These are phyloP conservation scores for Mus spicilegus DNA, from an alignment of 2,113 vertebrate species.

Conservation along the genomic window DNA sequence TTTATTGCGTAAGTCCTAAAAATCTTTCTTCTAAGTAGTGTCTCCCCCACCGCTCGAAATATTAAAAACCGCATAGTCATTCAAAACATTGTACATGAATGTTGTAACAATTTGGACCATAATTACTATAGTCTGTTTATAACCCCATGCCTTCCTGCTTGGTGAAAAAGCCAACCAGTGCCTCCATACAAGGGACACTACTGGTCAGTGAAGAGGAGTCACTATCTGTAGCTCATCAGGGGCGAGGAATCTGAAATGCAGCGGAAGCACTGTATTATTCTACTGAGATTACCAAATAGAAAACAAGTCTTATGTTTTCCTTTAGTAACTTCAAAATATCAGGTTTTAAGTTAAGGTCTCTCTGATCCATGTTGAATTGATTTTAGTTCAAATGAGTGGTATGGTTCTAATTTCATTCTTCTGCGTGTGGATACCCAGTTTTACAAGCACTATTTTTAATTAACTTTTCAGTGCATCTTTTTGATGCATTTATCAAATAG, in stretches of 20 bases:
- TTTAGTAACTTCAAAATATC: background rate
- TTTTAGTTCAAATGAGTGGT: background rate
- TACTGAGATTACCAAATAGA: background rate
- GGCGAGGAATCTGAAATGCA: background rate
- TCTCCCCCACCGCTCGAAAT: background rate
- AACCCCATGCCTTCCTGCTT: background rate
- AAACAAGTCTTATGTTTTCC: background rate
- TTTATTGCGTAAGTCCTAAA: background rate
- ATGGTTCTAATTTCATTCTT: background rate
- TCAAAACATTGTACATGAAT: background rate
- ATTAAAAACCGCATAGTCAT: background rate
- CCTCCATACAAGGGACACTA: background rate
- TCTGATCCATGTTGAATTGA: background rate
- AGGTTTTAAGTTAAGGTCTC: background rate
- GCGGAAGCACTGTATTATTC: background rate
- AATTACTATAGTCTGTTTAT: slow-evolving; percentile 19
- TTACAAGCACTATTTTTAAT: background rate
- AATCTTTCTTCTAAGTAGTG: background rate
- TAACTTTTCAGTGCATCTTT: background rate
- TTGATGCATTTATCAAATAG: background rate
- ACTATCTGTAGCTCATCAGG: background rate
- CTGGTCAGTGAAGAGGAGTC: background rate
- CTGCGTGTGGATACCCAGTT: background rate
- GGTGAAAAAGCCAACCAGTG: background rate
- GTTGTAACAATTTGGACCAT: background rate